Evolutionary conservation across 2,888 invertebrate species (phyloP).

Genomic region (Diarsia brunnea): DNA sequence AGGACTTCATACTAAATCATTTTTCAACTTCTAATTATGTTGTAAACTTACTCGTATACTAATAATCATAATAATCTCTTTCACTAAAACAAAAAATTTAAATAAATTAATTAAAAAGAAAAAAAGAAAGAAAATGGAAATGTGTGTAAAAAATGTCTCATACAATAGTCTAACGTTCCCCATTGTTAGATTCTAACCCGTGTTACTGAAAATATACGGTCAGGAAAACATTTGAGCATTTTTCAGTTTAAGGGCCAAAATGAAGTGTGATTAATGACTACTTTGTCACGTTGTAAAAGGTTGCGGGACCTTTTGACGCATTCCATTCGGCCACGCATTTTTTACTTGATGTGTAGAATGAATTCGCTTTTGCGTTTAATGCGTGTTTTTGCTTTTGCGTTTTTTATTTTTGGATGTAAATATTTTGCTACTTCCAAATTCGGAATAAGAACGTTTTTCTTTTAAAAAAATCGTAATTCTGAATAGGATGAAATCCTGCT

Average conservation of each 20-base stretch:
- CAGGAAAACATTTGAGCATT: conserved; percentile 51
- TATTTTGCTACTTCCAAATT: not conserved
- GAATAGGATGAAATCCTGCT: accelerated
- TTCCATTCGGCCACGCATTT: conserved; percentile 33
- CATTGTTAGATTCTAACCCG: conserved; percentile 36
- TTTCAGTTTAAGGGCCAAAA: conserved; percentile 47
- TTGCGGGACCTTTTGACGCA: conserved; percentile 36
- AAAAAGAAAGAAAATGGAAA: no score
- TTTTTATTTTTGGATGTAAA: conserved; percentile 8
- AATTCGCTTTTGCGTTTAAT: conserved; percentile 11
- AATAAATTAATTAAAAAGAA: not conserved
- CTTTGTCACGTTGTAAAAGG: conserved; percentile 46
- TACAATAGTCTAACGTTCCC: not conserved
- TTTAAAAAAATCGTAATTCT: not conserved
- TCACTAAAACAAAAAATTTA: not conserved
- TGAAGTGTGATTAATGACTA: conserved; percentile 58
- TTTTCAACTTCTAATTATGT: not conserved
- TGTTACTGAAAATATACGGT: conserved; percentile 38
- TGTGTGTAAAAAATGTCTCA: not conserved
- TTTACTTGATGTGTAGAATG: conserved; percentile 14
- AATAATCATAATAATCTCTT: not conserved
- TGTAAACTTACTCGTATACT: no score
- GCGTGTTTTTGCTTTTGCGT: not conserved
- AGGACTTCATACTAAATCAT: not conserved
- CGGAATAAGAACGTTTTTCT: not conserved